phyloP scores from a whole-genome alignment of 2,888 invertebrate species.

The Lapara coniferarum region DNA sequence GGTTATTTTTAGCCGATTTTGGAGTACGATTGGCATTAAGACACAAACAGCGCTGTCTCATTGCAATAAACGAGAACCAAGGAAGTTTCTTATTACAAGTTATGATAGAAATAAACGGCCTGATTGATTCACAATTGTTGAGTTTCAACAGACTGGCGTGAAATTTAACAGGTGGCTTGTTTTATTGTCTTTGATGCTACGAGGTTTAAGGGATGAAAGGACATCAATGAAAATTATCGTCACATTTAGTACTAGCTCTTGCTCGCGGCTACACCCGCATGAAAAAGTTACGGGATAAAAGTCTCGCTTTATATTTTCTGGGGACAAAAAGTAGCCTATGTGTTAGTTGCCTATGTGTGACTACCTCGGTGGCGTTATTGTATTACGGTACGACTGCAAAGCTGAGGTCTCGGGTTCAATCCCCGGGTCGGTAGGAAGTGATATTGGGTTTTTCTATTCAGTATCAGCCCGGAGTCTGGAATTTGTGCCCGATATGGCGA shows the following conservation, averaged over 20 bases:
- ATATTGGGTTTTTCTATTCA: no score
- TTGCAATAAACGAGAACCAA: conserved; percentile 5
- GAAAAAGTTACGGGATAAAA: no score
- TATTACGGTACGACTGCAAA: no score
- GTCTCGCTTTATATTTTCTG: no score
- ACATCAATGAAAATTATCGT: background rate
- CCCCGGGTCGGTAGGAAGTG: no score
- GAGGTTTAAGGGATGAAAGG: background rate
- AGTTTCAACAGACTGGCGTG: conserved; percentile 11
- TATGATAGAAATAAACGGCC: conserved; percentile 2
- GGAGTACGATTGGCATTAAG: background rate
- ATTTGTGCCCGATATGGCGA: no score
- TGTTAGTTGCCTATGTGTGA: no score
- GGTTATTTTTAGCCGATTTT: background rate
- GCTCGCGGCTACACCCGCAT: no score
- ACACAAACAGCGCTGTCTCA: background rate
- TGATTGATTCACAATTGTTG: conserved; percentile 10
- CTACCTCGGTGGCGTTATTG: no score
- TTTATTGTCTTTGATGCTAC: conserved; percentile 9
- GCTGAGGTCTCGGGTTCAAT: no score
- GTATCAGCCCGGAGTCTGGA: no score
- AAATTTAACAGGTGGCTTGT: conserved; percentile 5
- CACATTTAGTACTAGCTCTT: background rate
- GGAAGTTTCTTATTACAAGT: conserved; percentile 3
- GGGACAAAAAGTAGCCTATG: no score